A percentile compares a stretch with the other conserved stretches of the same genome.
phyloP scores from a whole-genome alignment of 2,888 invertebrate genomes.

The Notodonta dromedarius region DNA sequence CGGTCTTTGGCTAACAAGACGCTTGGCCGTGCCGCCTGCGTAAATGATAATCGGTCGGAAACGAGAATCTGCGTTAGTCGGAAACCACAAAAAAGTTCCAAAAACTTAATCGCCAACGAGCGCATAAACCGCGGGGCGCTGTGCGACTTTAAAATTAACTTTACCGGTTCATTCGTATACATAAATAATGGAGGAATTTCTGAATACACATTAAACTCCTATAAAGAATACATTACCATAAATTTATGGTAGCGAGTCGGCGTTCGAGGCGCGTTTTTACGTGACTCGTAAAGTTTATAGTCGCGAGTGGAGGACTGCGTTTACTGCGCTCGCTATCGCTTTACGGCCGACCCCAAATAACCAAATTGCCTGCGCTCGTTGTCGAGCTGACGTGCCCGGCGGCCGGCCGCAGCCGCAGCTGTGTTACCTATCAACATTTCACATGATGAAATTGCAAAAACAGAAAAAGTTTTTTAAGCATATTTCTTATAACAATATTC shows the following conservation, averaged over 20 bases:
- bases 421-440: conserved; percentile 14
- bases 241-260: conserved; percentile 83
- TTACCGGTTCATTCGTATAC: conserved; percentile 83
- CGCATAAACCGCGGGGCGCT: conserved; percentile 72
- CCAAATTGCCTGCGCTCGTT: conserved; percentile 77
- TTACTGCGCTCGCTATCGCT: conserved; percentile 82
- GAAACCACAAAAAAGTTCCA: conserved; percentile 62
- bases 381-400: conserved; percentile 56
- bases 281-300: conserved; percentile 84
- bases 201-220: conserved; percentile 84
- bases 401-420: conserved; percentile 27
- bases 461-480: no score
- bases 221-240: conserved; percentile 85
- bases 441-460: background rate
- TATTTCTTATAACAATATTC: no score
- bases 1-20: conserved; percentile 42
- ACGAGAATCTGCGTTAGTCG: conserved; percentile 56
- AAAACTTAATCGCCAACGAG: conserved; percentile 66
- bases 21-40: conserved; percentile 44
- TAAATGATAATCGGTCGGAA: conserved; percentile 58
- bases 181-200: conserved; percentile 84
- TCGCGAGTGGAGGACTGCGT: conserved; percentile 84
- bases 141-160: conserved; percentile 83
- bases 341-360: conserved; percentile 83
- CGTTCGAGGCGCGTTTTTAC: conserved; percentile 83